A percentile compares a stretch with the other conserved stretches of the same genome.
phyloP scores from a whole-genome alignment of 2,888 invertebrate genomes.

The Pseudeuparius sepicola region DNA sequence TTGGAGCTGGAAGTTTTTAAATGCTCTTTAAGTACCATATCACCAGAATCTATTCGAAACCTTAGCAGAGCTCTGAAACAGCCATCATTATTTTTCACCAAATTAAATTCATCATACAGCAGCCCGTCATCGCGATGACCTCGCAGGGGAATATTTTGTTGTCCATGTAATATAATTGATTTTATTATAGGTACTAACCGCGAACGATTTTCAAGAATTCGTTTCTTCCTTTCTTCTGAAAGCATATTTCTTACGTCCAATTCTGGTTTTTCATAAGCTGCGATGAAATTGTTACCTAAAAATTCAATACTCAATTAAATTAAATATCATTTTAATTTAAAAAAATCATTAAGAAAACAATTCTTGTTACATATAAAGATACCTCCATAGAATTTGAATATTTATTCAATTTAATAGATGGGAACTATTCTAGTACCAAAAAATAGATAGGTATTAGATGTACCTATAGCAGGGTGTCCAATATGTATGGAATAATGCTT shows the following conservation, averaged over 20 bases:
- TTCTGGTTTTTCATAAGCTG: conserved; percentile 7
- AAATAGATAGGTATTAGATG: too few relatives aligned
- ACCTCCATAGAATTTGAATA: too few relatives aligned
- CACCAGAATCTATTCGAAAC: conserved; percentile 8
- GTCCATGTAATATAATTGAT: conserved; percentile 2
- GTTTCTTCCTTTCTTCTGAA: conserved; percentile 5
- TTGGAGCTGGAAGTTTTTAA: too few relatives aligned
- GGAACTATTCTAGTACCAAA: too few relatives aligned
- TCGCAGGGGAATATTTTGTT: conserved; percentile 7
- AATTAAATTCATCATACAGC: not conserved
- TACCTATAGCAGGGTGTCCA: too few relatives aligned
- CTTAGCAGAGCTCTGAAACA: conserved; percentile 9
- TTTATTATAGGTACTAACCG: conserved; percentile 1
- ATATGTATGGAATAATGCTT: too few relatives aligned
- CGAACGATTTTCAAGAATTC: conserved; percentile 4
- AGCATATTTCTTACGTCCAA: conserved; percentile 10
- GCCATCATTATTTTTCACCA: conserved; percentile 7
- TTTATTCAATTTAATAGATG: too few relatives aligned
- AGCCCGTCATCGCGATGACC: conserved; percentile 5
- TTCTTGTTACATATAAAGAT: too few relatives aligned
- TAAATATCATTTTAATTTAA: too few relatives aligned
- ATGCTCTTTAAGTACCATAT: conserved; percentile 10
- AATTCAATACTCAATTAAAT: conserved; percentile 1
- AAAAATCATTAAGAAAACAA: too few relatives aligned
- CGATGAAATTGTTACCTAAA: conserved; percentile 8